Evolutionary conservation across 1,140 invertebrate genomes (phyloP).

Genomic region (Bombus cullumanus): DNA sequence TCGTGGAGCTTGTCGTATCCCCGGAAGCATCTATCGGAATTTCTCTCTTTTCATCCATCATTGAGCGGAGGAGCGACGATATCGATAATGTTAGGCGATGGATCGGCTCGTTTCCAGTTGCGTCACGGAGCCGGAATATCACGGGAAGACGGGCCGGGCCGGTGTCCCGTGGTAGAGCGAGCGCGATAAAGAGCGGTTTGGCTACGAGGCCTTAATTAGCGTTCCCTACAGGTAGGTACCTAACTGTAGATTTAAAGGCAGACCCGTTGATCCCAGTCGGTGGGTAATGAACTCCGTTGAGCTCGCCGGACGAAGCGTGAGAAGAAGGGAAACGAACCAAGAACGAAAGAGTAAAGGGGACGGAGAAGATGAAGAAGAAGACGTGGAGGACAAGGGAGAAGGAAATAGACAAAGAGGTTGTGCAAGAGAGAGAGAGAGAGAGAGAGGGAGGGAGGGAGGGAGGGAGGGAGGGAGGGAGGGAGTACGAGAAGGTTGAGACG

Average conservation of each 20-base stretch:
- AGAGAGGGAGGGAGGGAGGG: background rate
- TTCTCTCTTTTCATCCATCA: background rate
- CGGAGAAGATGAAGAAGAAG: background rate
- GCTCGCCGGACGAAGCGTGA: background rate
- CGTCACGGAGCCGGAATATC: slow-evolving; percentile 13
- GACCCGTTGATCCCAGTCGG: slow-evolving; percentile 54
- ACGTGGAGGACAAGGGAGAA: background rate
- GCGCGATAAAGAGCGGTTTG: slow-evolving; percentile 56
- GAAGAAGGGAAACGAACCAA: background rate
- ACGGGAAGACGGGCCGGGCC: background rate
- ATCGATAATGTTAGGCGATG: slow-evolving; percentile 15
- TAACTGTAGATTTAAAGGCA: slow-evolving; percentile 72
- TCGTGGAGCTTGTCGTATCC: background rate
- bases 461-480: background rate
- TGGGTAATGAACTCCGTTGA: slow-evolving; percentile 69
- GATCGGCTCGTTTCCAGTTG: slow-evolving; percentile 23
- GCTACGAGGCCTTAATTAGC: slow-evolving; percentile 66
- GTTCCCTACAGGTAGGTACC: slow-evolving; percentile 63
- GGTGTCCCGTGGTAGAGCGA: background rate
- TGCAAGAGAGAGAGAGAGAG: background rate
- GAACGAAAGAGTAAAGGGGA: background rate
- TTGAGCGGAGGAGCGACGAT: background rate
- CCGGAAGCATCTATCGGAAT: background rate
- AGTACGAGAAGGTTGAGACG: background rate
- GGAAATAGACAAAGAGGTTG: background rate